Base-by-base conservation (phyloP, 2,888 invertebrate genomes). In the Sesia apiformis region DNA sequence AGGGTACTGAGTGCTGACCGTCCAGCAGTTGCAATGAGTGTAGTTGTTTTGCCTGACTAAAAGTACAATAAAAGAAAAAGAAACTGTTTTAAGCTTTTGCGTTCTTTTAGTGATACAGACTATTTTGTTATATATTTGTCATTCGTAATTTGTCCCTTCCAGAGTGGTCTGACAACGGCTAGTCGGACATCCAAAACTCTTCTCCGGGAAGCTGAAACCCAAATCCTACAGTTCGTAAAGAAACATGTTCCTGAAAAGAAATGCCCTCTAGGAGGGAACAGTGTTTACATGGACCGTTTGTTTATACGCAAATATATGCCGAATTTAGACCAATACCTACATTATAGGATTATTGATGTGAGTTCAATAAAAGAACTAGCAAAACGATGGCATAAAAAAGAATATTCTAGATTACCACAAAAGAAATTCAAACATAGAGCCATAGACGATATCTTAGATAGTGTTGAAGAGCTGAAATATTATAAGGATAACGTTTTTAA, bases 271-370 rank as follows among this genome's bases (percentile, higher is more conserved):
- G 97, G 94, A 5, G 98, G 98, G 0, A 98, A 96, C 84, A 93
- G 95, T 54, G 91, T 98, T 3, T 95, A 96, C 66, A 93, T 94
- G 91, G 98, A 99, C 76, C 90, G 95, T 60, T 63, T 94, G 53
- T 99, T 98, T 80, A 72, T 99, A 39, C 72, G 79, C 6, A 94
- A 95, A 81, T 93, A 94, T 72, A 96, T 98, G 96, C 97, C 97
- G 0, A 86, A 64, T 50, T 81, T 98, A 4, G 76, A 94, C 70
- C 74, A 91, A 1, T 95, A 97, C 75, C 84, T 98, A 61, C 97
- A 98, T 76, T 98, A 98, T 79, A 92, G 98, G 66, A 94, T 97
- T 51, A 93, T 99, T 60, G 99, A 99, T 89, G 97, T 98, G 3
- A 96, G 96, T 42, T 92, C 96, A 0, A 82, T 99, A 23, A 98